Conservation (phyloP, 2,113 vertebrate genomes). For the Bujurquina vittata region DNA sequence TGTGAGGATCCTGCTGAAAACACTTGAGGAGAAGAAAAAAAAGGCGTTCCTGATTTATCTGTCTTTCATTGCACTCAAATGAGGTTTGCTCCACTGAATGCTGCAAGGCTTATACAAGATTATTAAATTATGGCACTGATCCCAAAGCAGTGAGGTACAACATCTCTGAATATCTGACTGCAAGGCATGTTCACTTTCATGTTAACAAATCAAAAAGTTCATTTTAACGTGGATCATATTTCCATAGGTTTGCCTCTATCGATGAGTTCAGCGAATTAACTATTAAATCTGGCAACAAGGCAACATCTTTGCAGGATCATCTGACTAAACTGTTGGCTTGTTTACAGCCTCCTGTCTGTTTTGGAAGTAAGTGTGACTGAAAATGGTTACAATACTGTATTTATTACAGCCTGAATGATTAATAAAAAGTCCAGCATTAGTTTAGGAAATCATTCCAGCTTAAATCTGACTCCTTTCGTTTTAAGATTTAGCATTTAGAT, state of each 20-base stretch:
- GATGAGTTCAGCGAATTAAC: neutral
- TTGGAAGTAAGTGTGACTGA: too few species aligned
- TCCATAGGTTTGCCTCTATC: neutral
- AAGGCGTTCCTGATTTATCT: neutral
- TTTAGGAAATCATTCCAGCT: too few species aligned
- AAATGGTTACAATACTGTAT: too few species aligned
- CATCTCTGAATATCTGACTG: conserved; percentile 12
- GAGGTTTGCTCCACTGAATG: conserved; percentile 11
- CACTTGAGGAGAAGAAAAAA: neutral
- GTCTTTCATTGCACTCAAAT: neutral
- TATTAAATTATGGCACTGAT: neutral
- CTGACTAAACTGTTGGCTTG: too few species aligned
- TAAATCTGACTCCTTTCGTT: too few species aligned
- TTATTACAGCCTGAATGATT: too few species aligned
- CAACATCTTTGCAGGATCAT: too few species aligned
- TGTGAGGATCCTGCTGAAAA: neutral
- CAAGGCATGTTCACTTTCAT: neutral
- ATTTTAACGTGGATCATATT: neutral
- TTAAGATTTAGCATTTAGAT: too few species aligned
- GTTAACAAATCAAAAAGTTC: conserved; percentile 2
- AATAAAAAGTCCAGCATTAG: too few species aligned
- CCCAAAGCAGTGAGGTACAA: neutral
- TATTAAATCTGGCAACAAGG: neutral
- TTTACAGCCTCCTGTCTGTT: too few species aligned
- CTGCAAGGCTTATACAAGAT: neutral